Evolutionary conservation across 1,140 invertebrate species (phyloP), one percentile per base, ranked within the genome.

Genomic region (Drosophila asahinai): DNA sequence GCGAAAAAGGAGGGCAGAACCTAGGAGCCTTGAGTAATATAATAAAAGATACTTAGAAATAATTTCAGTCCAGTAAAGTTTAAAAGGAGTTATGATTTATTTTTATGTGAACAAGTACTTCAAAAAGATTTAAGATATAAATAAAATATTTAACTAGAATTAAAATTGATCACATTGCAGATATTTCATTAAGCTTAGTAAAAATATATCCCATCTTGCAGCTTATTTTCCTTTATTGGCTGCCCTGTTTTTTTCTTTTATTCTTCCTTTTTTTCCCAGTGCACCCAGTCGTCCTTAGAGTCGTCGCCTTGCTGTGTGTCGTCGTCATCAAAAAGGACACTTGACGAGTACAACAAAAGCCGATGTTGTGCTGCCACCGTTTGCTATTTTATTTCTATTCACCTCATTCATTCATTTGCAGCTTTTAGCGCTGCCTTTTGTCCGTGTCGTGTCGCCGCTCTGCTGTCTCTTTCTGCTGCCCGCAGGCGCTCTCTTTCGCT

Each of bases 341-440:
- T 90, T 90, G 86, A 90, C 82, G 79, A 79, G 86, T 60, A 89
- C 81, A 89, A 89, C 86, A 90, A 90, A 90, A 84, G 84, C 70
- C 78, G 84, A 74, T 84, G 84, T 84, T 90, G 84, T 51, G 70
- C 81, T 73, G 81, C 77, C 59, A 63, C 76, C 78, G 36, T 65
- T 86, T 68, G 70, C 83, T 83, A 81, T 87, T 89, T 80, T 90
- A 90, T 87, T 87, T 89, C 73, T 90, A 90, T 87, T 87, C 80
- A 86, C 81, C 62, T 80, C 63, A 87, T 71, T 77, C 78, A 74
- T 67, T 74, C 83, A 78, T 57, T 68, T 71, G 58, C 76, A 79
- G 76, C 75, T 79, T 79, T 71, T 86, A 80, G 83, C 84, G 61
- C 86, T 77, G 83, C 80, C 79, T 84, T 81, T 79, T 81, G 71